phyloP scores from a whole-genome alignment of 2,797 vertebrate species.

The Channallabes apus region DNA sequence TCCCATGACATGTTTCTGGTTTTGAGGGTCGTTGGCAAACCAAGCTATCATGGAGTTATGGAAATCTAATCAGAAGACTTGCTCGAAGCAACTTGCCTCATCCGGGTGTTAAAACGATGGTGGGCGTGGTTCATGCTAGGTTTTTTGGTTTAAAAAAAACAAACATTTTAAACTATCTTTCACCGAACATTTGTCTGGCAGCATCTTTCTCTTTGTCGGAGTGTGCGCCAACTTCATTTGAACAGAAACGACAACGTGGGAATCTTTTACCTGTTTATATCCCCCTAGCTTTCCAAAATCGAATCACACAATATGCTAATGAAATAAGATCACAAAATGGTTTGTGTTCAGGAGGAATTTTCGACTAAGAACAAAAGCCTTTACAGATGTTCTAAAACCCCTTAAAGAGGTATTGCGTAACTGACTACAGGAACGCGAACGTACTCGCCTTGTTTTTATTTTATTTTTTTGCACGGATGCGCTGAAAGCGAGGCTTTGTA shows the following conservation, averaged over 20 bases:
- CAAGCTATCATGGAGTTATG: background rate
- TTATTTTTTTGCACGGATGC: background rate
- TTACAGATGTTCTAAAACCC: conserved; percentile 10
- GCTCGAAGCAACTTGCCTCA: too few relatives aligned
- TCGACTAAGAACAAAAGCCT: background rate
- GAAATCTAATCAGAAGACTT: background rate
- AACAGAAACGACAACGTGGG: background rate
- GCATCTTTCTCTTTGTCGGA: background rate
- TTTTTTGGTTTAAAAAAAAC: too few relatives aligned
- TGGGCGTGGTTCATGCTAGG: background rate
- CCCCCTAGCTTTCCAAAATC: background rate
- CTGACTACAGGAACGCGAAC: background rate
- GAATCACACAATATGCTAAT: background rate
- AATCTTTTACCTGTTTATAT: background rate
- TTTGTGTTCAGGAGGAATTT: background rate
- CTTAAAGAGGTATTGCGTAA: background rate
- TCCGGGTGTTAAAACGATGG: background rate
- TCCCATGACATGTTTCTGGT: background rate
- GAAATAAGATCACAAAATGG: background rate
- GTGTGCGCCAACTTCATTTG: background rate
- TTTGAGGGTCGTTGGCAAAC: background rate
- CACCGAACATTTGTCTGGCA: background rate
- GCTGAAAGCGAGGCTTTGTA: background rate
- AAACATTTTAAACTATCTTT: background rate
- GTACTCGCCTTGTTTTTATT: background rate